Percentiles rank a stretch among this genome's conserved stretches.
phyloP scores from a whole-genome alignment of 2,888 invertebrate species.

The Noctua fimbriata region DNA sequence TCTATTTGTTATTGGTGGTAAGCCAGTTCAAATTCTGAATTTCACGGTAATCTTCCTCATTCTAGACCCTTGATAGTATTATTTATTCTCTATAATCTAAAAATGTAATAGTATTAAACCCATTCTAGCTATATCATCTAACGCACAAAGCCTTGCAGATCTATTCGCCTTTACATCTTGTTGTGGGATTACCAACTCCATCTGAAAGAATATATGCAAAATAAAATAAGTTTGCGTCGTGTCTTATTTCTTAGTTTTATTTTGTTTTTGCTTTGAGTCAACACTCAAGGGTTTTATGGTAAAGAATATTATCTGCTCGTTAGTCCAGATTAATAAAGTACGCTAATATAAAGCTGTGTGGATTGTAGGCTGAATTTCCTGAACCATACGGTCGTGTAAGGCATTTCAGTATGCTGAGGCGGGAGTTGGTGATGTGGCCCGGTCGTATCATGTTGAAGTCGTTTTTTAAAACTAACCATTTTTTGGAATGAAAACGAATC shows the following conservation, averaged over 20 bases:
- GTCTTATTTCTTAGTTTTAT: not conserved
- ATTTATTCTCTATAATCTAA: not conserved
- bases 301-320: not conserved
- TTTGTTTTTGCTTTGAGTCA: not conserved
- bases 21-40: not conserved
- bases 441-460: too few species aligned
- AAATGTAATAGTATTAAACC: not conserved
- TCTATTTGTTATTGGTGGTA: not conserved
- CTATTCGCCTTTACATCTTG: not conserved
- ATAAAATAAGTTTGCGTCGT: not conserved
- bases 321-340: too few species aligned
- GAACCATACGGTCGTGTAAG: not conserved
- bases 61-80: not conserved
- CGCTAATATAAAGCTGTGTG: not conserved
- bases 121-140: not conserved
- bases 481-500: not conserved
- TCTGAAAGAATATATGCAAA: not conserved
- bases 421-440: too few species aligned
- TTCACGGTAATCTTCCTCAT: not conserved
- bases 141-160: not conserved
- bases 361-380: not conserved
- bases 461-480: not conserved
- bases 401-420: not conserved
- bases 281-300: not conserved
- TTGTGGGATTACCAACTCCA: not conserved